These are phyloP conservation scores for Cataglyphis altisquamis DNA, from an alignment of 2,888 invertebrate genomes.

Conservation along the genomic window DNA sequence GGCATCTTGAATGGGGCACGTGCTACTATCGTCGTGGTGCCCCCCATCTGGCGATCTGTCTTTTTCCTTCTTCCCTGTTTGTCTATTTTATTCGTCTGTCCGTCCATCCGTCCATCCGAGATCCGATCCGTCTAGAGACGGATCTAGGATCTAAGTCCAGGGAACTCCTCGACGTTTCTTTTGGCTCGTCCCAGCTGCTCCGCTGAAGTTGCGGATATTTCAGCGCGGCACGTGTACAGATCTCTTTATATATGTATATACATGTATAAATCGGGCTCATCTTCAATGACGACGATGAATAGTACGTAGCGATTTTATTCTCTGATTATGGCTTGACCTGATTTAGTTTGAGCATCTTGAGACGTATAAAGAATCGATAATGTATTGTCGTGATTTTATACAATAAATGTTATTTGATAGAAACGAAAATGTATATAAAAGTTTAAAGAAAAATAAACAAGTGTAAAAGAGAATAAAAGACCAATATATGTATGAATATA, in stretches of 20 bases:
- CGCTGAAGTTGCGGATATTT: slow-evolving; percentile 79
- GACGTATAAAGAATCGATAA: not conserved
- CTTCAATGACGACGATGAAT: not conserved
- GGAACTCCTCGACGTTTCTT: slow-evolving; percentile 69
- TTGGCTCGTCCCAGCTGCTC: slow-evolving; percentile 75
- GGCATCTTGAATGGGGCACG: slow-evolving; percentile 82
- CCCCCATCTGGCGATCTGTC: slow-evolving; percentile 68
- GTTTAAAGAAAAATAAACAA: not conserved
- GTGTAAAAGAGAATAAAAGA: not conserved
- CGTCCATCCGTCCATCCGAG: slow-evolving; percentile 52
- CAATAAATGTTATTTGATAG: not conserved
- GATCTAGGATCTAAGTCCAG: slow-evolving; percentile 69
- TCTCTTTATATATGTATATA: slow-evolving; percentile 22
- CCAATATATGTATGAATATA: not conserved
- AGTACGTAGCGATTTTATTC: not conserved
- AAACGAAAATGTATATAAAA: not conserved
- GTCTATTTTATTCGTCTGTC: slow-evolving; percentile 60
- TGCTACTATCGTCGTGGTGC: slow-evolving; percentile 79
- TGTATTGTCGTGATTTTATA: not conserved
- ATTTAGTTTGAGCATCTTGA: not conserved
- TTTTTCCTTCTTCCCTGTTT: slow-evolving; percentile 63
- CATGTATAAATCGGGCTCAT: not conserved
- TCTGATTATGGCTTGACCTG: not conserved
- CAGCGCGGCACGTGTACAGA: slow-evolving; percentile 51
- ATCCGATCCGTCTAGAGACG: slow-evolving; percentile 46